A percentile compares a stretch with the other conserved stretches of the same genome.
Conservation (phyloP, 2,113 vertebrate species). For the Etheostoma spectabile region DNA sequence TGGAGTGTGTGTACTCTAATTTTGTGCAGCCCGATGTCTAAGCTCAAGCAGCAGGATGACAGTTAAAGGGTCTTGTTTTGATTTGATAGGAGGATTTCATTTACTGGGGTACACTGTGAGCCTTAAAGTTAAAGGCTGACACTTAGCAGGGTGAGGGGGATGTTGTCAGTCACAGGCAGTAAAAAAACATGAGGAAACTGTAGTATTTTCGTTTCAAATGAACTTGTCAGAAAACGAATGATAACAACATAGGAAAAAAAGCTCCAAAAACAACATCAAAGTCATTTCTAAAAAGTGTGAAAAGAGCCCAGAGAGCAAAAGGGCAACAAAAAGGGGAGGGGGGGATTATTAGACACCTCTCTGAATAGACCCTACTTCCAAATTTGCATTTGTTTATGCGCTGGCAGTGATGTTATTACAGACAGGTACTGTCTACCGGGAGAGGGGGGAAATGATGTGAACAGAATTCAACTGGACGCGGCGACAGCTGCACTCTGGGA, state of each 20-base stretch:
- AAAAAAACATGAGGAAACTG: slow-evolving; percentile 31
- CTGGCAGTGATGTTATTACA: slow-evolving; percentile 80
- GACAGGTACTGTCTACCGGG: slow-evolving; percentile 87
- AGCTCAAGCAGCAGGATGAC: slow-evolving; percentile 30
- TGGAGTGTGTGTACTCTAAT: slow-evolving; percentile 15
- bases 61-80: slow-evolving; percentile 31
- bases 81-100: slow-evolving; percentile 60
- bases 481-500: slow-evolving; percentile 83
- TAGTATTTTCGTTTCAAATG: slow-evolving; percentile 48
- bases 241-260: slow-evolving; percentile 56
- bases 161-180: slow-evolving; percentile 18
- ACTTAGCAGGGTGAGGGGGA: slow-evolving; percentile 35
- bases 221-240: slow-evolving; percentile 56
- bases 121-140: slow-evolving; percentile 37
- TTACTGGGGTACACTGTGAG: slow-evolving; percentile 35
- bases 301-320: slow-evolving; percentile 58
- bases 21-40: slow-evolving; percentile 26
- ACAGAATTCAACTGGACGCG: slow-evolving; percentile 91
- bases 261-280: slow-evolving; percentile 89
- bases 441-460: slow-evolving; percentile 83
- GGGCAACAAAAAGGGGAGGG: slow-evolving; percentile 10
- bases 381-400: slow-evolving; percentile 86
- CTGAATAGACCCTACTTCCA: slow-evolving; percentile 68
- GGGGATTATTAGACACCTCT: slow-evolving; percentile 82
- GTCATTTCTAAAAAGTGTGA: slow-evolving; percentile 73